These are phyloP conservation scores for Drosophila peninsularis DNA, from an alignment of 2,888 invertebrate genomes.

Conservation along the genomic window DNA sequence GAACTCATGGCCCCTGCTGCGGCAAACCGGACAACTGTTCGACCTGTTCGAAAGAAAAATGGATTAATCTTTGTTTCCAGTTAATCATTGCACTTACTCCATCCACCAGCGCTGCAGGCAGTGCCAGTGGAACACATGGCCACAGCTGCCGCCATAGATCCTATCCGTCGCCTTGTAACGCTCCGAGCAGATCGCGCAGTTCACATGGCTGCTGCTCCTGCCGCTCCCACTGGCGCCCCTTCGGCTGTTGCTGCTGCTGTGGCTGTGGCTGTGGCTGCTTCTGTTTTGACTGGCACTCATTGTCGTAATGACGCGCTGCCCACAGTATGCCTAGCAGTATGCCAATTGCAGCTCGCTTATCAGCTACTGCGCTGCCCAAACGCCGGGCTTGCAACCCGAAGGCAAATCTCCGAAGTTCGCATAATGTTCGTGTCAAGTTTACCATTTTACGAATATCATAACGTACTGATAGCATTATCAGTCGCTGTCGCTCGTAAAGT, in stretches of 20 bases:
- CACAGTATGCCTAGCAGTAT: not conserved
- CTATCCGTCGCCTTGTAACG: conserved; percentile 35
- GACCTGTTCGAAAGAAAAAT: conserved; percentile 45
- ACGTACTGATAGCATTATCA: too few relatives aligned
- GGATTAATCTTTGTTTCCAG: not conserved
- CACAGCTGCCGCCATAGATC: conserved; percentile 52
- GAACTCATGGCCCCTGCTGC: conserved; percentile 25
- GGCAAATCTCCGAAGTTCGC: too few relatives aligned
- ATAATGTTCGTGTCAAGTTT: too few relatives aligned
- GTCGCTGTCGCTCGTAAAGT: too few relatives aligned
- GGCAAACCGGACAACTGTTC: conserved; percentile 72
- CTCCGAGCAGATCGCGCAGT: conserved; percentile 61
- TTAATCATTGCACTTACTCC: conserved; percentile 48
- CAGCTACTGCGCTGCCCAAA: conserved; percentile 14
- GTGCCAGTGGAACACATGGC: conserved; percentile 59
- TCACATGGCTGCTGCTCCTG: conserved; percentile 8
- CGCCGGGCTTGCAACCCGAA: too few relatives aligned
- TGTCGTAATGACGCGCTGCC: conserved; percentile 18
- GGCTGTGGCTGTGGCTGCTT: too few relatives aligned
- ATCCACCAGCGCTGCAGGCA: conserved; percentile 58
- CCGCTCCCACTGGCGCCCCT: too few relatives aligned
- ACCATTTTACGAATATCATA: too few relatives aligned
- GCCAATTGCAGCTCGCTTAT: conserved; percentile 21
- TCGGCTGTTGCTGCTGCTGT: too few relatives aligned
- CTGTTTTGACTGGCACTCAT: conserved; percentile 32